Percentiles rank a stretch among this genome's conserved stretches.
phyloP scores from a whole-genome alignment of 2,113 vertebrate genomes.

The Rhinoptilus africanus region DNA sequence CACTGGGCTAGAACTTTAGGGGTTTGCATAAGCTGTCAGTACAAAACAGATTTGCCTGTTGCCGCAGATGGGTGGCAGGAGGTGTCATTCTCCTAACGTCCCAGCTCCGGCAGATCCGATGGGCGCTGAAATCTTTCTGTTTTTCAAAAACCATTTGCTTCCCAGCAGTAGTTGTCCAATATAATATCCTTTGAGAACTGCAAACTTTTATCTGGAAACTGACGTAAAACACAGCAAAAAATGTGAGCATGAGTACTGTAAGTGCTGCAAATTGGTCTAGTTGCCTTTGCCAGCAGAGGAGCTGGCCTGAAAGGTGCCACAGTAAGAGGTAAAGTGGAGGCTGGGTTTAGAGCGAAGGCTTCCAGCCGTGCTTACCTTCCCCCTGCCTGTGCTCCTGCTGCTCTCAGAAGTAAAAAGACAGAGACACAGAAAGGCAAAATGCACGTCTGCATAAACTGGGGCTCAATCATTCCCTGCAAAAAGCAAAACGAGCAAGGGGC shows the following conservation, averaged over 20 bases:
- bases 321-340: neutral
- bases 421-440: neutral
- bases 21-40: constrained; percentile 4
- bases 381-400: neutral
- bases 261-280: neutral
- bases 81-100: neutral
- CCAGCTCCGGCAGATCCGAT: neutral
- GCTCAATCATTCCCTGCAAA: neutral
- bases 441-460: neutral
- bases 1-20: neutral
- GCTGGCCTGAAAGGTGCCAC: neutral
- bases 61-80: neutral
- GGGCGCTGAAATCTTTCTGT: neutral
- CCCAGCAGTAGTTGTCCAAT: neutral
- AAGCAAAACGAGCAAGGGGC: neutral
- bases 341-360: neutral
- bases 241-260: neutral
- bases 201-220: neutral
- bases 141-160: neutral
- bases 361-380: neutral
- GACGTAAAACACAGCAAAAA: neutral
- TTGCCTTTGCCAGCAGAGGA: neutral
- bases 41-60: neutral
- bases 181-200: neutral
- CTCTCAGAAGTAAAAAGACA: neutral